phyloP scores from a whole-genome alignment of 2,113 vertebrate species.

The Crotalus helleri region DNA sequence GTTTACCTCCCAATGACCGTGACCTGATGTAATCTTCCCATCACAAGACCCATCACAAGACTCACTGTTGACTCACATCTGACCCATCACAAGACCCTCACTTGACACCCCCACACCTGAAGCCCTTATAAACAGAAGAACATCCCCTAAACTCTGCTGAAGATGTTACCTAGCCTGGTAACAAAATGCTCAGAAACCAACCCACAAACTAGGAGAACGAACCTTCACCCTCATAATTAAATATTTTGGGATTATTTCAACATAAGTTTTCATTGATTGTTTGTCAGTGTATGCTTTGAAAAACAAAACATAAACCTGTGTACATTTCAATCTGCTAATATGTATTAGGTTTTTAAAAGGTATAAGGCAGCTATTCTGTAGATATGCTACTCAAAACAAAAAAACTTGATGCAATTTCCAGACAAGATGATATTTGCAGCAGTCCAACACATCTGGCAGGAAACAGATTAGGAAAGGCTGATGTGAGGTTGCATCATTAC shows the following conservation, averaged over 20 bases:
- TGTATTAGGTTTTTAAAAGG: neutral
- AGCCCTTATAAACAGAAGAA: too few relatives aligned
- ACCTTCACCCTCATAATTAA: neutral
- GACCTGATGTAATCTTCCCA: too few relatives aligned
- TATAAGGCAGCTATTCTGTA: neutral
- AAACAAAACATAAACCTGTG: neutral
- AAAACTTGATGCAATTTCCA: neutral
- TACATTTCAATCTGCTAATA: neutral
- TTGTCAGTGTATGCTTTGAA: neutral
- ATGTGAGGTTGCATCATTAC: neutral
- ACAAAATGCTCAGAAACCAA: too few relatives aligned
- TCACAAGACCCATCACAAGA: too few relatives aligned
- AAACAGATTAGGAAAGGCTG: neutral
- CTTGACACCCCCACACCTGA: too few relatives aligned
- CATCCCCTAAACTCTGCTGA: too few relatives aligned
- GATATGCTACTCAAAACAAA: neutral
- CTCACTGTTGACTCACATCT: too few relatives aligned
- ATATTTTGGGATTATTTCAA: neutral
- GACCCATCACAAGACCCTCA: too few relatives aligned
- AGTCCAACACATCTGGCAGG: neutral
- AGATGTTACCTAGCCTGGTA: too few relatives aligned
- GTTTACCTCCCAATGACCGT: too few relatives aligned
- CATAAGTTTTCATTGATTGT: neutral
- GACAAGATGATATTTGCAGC: neutral
- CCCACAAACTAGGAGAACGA: too few relatives aligned